phyloP scores from a whole-genome alignment of 2,797 vertebrate species.

The Pangasius djambal region DNA sequence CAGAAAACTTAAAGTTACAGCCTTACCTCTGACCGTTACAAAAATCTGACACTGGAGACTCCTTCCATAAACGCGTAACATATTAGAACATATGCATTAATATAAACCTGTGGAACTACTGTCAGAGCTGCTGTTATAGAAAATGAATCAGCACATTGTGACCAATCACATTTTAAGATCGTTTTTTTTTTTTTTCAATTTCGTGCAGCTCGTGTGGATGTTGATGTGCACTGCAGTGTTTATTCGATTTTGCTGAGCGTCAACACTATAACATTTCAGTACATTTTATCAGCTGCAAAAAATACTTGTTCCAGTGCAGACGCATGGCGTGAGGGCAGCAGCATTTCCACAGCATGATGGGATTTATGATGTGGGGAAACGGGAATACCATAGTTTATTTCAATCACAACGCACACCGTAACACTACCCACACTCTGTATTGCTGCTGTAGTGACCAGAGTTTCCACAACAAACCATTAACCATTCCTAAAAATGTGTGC shows the following conservation, averaged over 20 bases:
- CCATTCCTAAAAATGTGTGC: not conserved
- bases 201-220: not conserved
- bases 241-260: not conserved
- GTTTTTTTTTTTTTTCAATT: too few relatives aligned
- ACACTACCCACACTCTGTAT: not conserved
- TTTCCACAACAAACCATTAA: not conserved
- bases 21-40: too few relatives aligned
- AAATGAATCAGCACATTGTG: too few relatives aligned
- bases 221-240: too few relatives aligned
- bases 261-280: not conserved
- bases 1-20: too few relatives aligned
- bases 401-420: not conserved
- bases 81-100: too few relatives aligned
- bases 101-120: too few relatives aligned
- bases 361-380: not conserved
- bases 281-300: not conserved
- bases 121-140: too few relatives aligned
- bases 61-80: too few relatives aligned
- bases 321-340: not conserved
- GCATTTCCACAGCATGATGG: not conserved
- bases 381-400: not conserved
- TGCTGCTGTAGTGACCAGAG: not conserved
- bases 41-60: too few relatives aligned
- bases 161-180: too few relatives aligned
- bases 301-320: not conserved